These are phyloP conservation scores for Elanoides forficatus DNA, from an alignment of 2,113 vertebrate species.

Conservation along the genomic window DNA sequence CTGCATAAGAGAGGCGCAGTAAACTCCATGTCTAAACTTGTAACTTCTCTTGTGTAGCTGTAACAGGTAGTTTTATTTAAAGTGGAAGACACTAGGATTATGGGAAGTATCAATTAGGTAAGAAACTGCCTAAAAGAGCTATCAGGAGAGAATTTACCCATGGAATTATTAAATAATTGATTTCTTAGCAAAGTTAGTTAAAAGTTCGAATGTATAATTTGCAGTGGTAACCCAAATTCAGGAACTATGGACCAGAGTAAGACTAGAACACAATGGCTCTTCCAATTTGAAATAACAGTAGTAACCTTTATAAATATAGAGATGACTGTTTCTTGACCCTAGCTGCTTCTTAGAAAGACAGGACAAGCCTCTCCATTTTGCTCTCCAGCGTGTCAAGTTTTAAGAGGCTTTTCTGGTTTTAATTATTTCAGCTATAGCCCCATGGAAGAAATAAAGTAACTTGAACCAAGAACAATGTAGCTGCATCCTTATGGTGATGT, in stretches of 20 bases:
- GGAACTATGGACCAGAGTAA: not conserved
- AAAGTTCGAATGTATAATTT: not conserved
- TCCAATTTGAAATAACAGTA: not conserved
- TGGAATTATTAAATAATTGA: not conserved
- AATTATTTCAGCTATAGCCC: not conserved
- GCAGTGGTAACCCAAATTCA: not conserved
- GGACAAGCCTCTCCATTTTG: not conserved
- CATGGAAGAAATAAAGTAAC: not conserved
- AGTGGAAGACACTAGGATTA: not conserved
- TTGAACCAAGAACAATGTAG: rapidly evolving
- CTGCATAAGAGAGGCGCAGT: not conserved
- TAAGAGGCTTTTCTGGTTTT: not conserved
- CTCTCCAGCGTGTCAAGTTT: not conserved
- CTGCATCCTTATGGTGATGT: not conserved
- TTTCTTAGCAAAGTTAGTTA: not conserved
- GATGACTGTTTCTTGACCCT: not conserved
- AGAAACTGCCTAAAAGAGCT: not conserved
- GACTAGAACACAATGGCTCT: not conserved
- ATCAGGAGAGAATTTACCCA: not conserved
- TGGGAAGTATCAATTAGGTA: not conserved
- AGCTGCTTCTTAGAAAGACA: not conserved
- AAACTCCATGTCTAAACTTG: not conserved
- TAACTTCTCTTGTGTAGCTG: not conserved
- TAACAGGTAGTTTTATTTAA: not conserved
- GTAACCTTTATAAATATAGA: not conserved